Evolutionary conservation across 2,797 vertebrate species (phyloP).

Genomic region (Graptemys geographica): DNA sequence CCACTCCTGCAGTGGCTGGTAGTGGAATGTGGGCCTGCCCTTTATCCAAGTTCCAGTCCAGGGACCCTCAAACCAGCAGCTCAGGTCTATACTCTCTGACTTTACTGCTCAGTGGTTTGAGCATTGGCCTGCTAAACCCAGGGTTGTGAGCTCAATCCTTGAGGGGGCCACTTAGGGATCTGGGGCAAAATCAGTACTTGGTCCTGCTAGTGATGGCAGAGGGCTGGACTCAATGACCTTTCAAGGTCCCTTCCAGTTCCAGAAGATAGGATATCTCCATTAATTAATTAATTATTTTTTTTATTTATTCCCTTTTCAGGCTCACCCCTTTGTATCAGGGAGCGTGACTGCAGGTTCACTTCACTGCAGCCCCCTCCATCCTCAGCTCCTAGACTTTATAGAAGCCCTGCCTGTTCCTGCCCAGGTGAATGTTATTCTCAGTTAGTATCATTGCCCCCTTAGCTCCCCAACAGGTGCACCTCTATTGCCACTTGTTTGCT

Average conservation of each 20-base stretch:
- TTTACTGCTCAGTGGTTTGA: not conserved
- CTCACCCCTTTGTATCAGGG: not conserved
- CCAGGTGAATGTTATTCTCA: not conserved
- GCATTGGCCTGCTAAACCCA: no score
- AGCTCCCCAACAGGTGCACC: not conserved
- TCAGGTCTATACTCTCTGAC: not conserved
- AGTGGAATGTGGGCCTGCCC: no score
- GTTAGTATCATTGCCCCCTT: not conserved
- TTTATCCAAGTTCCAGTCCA: not conserved
- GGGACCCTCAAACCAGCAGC: not conserved
- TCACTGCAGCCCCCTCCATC: not conserved
- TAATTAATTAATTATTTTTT: no score
- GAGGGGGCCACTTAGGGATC: no score
- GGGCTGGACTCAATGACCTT: no score
- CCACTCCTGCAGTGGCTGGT: not conserved
- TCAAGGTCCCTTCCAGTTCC: no score
- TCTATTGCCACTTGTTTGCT: not conserved
- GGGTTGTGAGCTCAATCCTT: no score
- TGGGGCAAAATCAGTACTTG: no score
- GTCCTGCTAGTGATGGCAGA: no score
- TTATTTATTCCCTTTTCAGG: not conserved
- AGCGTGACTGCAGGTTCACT: not conserved
- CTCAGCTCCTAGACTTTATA: not conserved
- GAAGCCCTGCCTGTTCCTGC: not conserved
- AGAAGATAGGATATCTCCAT: no score